These are phyloP conservation scores for Tetramorium alpestre DNA, from an alignment of 1,140 invertebrate genomes.

Conservation along the genomic window DNA sequence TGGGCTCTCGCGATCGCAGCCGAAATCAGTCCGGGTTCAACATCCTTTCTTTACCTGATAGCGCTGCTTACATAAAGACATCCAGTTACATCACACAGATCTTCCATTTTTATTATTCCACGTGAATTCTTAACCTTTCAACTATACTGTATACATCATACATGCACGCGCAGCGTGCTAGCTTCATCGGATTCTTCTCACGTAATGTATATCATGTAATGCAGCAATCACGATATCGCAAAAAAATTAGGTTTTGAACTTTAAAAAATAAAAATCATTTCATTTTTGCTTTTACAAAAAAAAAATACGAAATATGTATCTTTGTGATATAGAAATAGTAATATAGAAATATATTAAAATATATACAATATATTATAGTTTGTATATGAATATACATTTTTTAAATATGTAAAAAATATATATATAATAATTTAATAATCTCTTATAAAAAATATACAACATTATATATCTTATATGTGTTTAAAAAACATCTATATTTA, in stretches of 20 bases:
- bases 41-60: not conserved
- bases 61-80: not conserved
- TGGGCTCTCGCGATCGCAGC: not conserved
- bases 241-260: not conserved
- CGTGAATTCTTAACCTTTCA: not conserved
- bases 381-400: too few species aligned
- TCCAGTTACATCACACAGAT: not conserved
- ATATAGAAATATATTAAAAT: not conserved
- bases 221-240: not conserved
- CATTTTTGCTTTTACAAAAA: not conserved
- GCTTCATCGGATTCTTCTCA: not conserved
- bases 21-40: slow-evolving; percentile 32
- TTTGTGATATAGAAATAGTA: not conserved
- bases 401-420: not conserved
- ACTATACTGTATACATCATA: not conserved
- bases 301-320: not conserved
- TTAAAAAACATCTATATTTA: too few species aligned
- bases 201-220: not conserved
- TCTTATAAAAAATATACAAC: not conserved
- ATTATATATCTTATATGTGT: not conserved
- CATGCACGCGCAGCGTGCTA: not conserved
- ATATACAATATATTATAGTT: too few species aligned
- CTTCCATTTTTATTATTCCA: not conserved
- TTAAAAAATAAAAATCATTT: not conserved
- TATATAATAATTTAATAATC: not conserved